Conservation (phyloP, 1,140 invertebrate species). For the Brevipalpus yothersi region DNA sequence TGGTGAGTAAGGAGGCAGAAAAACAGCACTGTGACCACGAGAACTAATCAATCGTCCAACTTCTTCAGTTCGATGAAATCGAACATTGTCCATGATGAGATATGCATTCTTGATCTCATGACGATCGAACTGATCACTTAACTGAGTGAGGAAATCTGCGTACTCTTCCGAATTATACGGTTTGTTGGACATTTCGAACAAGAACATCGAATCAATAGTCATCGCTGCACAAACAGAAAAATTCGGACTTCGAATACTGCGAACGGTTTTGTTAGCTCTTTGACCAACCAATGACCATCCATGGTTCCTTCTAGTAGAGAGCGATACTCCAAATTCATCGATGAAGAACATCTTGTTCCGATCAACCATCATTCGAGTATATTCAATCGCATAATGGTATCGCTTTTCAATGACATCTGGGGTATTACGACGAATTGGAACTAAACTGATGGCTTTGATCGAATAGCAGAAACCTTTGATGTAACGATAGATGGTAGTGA, state of each 20-base stretch:
- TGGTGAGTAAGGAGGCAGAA: not conserved
- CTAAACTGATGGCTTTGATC: not conserved
- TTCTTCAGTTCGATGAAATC: not conserved
- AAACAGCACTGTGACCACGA: not conserved
- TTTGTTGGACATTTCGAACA: not conserved
- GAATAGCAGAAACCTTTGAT: not conserved
- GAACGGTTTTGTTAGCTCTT: not conserved
- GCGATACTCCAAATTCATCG: not conserved
- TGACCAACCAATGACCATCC: not conserved
- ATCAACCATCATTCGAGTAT: not conserved
- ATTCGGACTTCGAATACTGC: not conserved
- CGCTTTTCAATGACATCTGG: not conserved
- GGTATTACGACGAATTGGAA: not conserved
- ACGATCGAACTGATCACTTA: not conserved
- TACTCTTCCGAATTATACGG: too few relatives aligned
- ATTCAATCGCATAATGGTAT: not conserved
- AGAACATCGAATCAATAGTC: not conserved
- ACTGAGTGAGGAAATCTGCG: not conserved
- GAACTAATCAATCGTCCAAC: not conserved
- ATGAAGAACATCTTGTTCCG: not conserved
- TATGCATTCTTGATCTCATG: not conserved
- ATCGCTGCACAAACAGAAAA: not conserved
- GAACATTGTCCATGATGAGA: not conserved
- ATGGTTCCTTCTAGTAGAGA: not conserved
- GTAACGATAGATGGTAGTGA: not conserved